phyloP scores from a whole-genome alignment of 30 jellyfish, hydroid and myxozoan species.

The Nemopilema nomurai region DNA sequence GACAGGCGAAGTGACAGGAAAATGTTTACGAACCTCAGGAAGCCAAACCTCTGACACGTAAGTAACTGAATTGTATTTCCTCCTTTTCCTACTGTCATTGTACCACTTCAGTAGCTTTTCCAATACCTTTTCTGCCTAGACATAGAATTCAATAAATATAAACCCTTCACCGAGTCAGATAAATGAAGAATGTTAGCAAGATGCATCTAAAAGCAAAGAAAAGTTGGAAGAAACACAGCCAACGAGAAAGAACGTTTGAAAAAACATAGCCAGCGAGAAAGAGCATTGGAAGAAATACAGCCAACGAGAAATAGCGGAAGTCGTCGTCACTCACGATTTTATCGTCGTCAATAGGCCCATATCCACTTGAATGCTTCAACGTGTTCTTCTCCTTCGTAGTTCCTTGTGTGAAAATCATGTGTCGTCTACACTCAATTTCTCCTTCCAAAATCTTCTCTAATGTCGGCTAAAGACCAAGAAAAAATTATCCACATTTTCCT shows the following conservation, averaged over 20 bases:
- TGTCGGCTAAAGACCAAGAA: conserved; percentile 47
- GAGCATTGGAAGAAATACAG: too few relatives aligned
- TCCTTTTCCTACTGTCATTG: conserved; percentile 7
- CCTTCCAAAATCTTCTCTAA: conserved; percentile 34
- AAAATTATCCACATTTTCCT: neutral
- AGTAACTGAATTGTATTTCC: conserved; percentile 52
- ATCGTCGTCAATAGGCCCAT: conserved; percentile 83
- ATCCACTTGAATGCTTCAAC: conserved; percentile 70
- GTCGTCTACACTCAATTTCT: conserved; percentile 60
- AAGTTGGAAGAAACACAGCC: too few relatives aligned
- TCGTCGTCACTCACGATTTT: conserved; percentile 12
- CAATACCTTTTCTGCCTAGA: conserved; percentile 53
- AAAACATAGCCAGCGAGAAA: too few relatives aligned
- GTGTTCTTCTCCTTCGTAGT: conserved; percentile 44
- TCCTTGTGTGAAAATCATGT: conserved; percentile 64
- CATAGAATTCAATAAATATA: too few relatives aligned
- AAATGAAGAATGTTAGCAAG: too few relatives aligned
- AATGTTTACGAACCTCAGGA: conserved; percentile 67
- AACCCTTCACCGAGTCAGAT: too few relatives aligned
- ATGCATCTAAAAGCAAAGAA: too few relatives aligned
- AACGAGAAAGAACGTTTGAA: too few relatives aligned
- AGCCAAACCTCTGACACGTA: conserved; percentile 83
- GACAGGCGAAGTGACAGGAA: too few relatives aligned
- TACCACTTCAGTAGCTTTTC: conserved; percentile 50
- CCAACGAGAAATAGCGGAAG: neutral